Evolutionary conservation across 64 coral and sea anemone genomes (phyloP).

Genomic region (Porites australiensis): DNA sequence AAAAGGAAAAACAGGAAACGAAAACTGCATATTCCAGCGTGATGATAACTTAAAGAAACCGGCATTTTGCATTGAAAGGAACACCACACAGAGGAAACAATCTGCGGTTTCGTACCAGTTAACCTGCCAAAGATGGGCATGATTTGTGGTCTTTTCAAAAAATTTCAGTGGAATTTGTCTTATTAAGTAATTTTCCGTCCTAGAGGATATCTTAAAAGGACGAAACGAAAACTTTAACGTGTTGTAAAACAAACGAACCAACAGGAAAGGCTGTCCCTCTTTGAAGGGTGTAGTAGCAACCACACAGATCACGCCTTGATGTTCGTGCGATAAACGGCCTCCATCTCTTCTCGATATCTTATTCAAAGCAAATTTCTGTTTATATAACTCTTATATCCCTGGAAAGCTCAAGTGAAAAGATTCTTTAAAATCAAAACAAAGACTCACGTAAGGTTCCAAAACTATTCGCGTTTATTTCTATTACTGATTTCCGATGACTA

Average conservation of each 20-base stretch:
- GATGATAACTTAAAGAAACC: too few relatives aligned
- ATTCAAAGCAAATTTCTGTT: background rate
- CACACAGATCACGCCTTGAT: background rate
- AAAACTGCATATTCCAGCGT: too few relatives aligned
- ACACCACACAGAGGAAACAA: too few relatives aligned
- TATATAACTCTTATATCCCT: background rate
- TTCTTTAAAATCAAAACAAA: background rate
- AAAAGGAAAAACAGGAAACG: too few relatives aligned
- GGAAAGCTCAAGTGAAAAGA: background rate
- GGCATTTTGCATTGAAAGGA: too few relatives aligned
- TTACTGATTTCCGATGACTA: constrained; percentile 33
- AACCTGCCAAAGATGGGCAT: too few relatives aligned
- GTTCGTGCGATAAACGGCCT: background rate
- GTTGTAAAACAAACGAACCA: background rate
- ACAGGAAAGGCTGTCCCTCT: background rate
- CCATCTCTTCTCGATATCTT: too few relatives aligned
- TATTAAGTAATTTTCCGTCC: background rate
- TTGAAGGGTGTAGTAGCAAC: background rate
- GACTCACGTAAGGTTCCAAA: background rate
- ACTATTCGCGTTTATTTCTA: background rate
- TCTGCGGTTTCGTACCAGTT: too few relatives aligned
- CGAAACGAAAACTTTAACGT: background rate
- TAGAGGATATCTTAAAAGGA: constrained; percentile 35
- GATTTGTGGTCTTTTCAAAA: too few relatives aligned
- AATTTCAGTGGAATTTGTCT: background rate